These are phyloP conservation scores for Tholera decimalis DNA, from an alignment of 2,888 invertebrate species.

Conservation along the genomic window DNA sequence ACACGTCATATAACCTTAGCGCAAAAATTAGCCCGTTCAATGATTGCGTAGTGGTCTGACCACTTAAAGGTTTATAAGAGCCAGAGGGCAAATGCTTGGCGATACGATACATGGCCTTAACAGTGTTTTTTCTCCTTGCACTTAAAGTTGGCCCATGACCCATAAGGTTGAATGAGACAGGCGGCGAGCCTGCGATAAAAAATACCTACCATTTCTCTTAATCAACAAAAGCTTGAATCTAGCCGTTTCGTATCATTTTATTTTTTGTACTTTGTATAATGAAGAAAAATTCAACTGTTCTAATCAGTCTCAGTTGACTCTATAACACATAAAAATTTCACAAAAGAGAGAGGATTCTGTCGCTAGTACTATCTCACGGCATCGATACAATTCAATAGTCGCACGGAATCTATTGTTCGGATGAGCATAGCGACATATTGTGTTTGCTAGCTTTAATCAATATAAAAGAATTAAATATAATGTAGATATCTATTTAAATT, in stretches of 20 bases:
- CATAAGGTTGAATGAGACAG: conserved; percentile 9
- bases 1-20: conserved; percentile 23
- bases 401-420: conserved; percentile 70
- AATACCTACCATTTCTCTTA: background rate
- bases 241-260: too few species aligned
- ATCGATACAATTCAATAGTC: conserved; percentile 78
- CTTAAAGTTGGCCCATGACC: conserved; percentile 40
- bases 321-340: conserved; percentile 70
- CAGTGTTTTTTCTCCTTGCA: conserved; percentile 31
- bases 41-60: conserved; percentile 39
- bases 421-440: conserved; percentile 61
- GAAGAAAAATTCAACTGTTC: conserved; percentile 3
- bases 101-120: conserved; percentile 31
- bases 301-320: conserved; percentile 58
- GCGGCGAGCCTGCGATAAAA: conserved; percentile 1
- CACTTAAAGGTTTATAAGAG: conserved; percentile 28
- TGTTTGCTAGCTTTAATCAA: conserved; percentile 52
- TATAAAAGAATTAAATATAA: conserved; percentile 39
- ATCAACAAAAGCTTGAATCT: background rate
- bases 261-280: background rate
- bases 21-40: conserved; percentile 39
- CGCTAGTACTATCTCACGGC: conserved; percentile 72
- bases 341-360: conserved; percentile 82
- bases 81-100: conserved; percentile 52
- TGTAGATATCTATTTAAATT: conserved; percentile 19